Percentiles rank a stretch among this genome's conserved stretches.
Evolutionary conservation across 1,140 invertebrate genomes (phyloP).

Genomic region (Nymphalis io): DNA sequence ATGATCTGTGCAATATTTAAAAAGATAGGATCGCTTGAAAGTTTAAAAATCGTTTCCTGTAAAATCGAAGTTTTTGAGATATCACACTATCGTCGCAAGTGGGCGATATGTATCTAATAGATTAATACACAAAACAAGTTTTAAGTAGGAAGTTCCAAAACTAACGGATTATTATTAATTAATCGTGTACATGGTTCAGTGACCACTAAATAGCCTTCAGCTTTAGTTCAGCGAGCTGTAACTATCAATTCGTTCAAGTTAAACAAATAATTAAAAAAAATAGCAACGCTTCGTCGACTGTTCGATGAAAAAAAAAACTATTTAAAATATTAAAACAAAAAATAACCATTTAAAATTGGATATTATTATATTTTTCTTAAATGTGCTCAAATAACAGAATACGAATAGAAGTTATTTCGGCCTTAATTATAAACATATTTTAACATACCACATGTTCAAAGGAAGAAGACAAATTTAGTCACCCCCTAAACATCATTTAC

Average conservation of each 20-base stretch:
- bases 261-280: constrained; percentile 17
- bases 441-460: too few species aligned
- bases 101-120: background rate
- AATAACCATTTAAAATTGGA: background rate
- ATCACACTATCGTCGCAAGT: too few species aligned
- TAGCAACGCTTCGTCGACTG: background rate
- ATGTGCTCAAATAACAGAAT: too few species aligned
- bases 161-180: constrained; percentile 18
- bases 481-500: too few species aligned
- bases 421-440: too few species aligned
- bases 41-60: too few species aligned
- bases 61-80: too few species aligned
- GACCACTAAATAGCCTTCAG: constrained; percentile 25
- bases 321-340: background rate
- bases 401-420: too few species aligned
- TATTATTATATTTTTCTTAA: too few species aligned
- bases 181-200: constrained; percentile 21
- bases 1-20: too few species aligned
- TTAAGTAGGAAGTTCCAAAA: constrained; percentile 2
- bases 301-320: background rate
- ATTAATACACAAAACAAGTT: constrained; percentile 22
- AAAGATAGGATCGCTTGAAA: too few species aligned
- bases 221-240: constrained; percentile 21
- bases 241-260: constrained; percentile 26
- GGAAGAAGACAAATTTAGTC: too few species aligned